Conservation (phyloP, 2,797 vertebrate genomes). For the Rousettus madagascariensis region DNA sequence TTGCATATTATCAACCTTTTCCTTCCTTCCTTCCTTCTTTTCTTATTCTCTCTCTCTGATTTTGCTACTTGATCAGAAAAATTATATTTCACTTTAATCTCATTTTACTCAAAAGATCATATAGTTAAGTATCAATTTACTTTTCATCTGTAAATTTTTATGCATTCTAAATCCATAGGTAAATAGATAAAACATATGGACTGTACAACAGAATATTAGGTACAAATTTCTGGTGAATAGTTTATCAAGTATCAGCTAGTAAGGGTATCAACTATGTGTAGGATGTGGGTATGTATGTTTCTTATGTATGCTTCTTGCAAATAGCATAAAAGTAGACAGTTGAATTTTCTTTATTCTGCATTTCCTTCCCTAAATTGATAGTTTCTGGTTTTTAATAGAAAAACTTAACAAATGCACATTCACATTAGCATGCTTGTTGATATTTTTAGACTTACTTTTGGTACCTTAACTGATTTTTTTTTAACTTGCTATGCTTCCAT, state of each 20-base stretch:
- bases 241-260: background rate
- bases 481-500: background rate
- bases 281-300: background rate
- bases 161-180: background rate
- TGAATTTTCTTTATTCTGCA: background rate
- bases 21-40: background rate
- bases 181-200: background rate
- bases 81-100: background rate
- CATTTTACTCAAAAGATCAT: background rate
- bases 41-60: rapidly evolving
- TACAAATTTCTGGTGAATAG: background rate
- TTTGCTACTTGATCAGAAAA: background rate
- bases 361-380: background rate
- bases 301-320: background rate
- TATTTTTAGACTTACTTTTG: background rate
- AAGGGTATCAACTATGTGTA: background rate
- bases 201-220: background rate
- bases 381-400: background rate
- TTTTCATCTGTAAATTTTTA: background rate
- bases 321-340: background rate
- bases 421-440: background rate
- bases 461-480: background rate
- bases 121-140: background rate
- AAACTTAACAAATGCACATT: background rate
- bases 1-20: background rate